phyloP scores from a whole-genome alignment of 2,888 invertebrate genomes.

The Drosophila pseudotalamancana region DNA sequence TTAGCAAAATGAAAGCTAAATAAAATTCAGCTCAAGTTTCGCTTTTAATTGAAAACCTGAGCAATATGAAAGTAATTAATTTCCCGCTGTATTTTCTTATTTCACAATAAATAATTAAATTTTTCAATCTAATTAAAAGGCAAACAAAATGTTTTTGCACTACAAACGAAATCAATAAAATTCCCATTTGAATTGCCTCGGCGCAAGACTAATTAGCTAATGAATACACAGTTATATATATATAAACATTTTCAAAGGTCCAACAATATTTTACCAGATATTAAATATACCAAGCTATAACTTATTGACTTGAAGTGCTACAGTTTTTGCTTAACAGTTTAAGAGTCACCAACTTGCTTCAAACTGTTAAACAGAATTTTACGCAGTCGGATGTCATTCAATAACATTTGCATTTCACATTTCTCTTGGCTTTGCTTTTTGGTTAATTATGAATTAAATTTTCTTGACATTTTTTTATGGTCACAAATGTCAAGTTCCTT shows the following conservation, averaged over 20 bases:
- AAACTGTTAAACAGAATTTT: too few relatives aligned
- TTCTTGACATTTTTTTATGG: background rate
- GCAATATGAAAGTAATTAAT: background rate
- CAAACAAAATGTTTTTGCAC: background rate
- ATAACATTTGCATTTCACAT: background rate
- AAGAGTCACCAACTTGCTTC: too few relatives aligned
- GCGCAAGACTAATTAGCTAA: background rate
- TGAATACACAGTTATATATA: background rate
- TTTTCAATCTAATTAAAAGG: slow-evolving; percentile 9
- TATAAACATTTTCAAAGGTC: background rate
- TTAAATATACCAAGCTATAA: too few relatives aligned
- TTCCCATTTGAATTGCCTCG: background rate
- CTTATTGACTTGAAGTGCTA: too few relatives aligned
- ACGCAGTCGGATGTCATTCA: background rate
- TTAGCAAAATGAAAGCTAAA: too few relatives aligned
- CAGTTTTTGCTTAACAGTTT: too few relatives aligned
- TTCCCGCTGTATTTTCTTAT: background rate
- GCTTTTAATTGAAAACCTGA: background rate
- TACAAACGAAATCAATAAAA: background rate
- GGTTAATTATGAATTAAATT: background rate
- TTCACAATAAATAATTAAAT: slow-evolving; percentile 7
- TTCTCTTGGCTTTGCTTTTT: background rate
- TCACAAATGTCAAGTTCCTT: slow-evolving; percentile 2
- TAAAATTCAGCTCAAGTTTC: background rate
- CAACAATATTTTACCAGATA: too few relatives aligned